Base-by-base conservation (phyloP, 2,797 vertebrate genomes). In the Tarsius wallacei region DNA sequence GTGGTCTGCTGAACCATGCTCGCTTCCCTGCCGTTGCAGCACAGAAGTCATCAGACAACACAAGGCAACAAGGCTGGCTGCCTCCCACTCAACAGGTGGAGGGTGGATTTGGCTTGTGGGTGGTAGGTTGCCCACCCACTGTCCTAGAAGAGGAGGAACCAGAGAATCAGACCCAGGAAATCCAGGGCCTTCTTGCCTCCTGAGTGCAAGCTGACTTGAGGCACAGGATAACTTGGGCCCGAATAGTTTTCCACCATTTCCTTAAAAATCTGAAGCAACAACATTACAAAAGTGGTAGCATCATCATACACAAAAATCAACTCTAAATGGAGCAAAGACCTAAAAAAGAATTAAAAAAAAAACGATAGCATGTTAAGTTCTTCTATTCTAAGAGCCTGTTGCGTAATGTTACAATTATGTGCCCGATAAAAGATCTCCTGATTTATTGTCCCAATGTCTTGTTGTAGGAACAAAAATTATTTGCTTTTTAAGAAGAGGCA, bases 381-480 rank as follows among this genome's bases (percentile, higher is more conserved):
- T 87, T 24, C 24, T 19, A 55, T 88, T 73, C 21, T 59, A 81
- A 68, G 14, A 90, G 53, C 2, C n/a, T 70, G 93, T 87, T 93
- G 68, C 49, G 81, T 90, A 73, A 77, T 74, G 59, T 89, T 78
- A 78, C 22, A 74, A 16, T 47, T 61, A n/a, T 47, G 22, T 66
- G 24, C 26, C 24, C 80, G 42, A 91, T 64, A 71, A 85, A 96
- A 81, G 70, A 76, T 22, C 12, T 90, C 26, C 61, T 21, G 26
- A 36, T 93, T 93, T 83, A 83, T 86, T 85, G 26, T 95, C 86
- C 63, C 66, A 10, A 57, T 70, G 13, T 66, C 26, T 55, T 76
- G 36, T 66, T 90, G 6, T 17, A 81, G 42, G 31, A 87, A 53
- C 19, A 77, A 85, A 95, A 92, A 76, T 63, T 81, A 85, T 90